These are phyloP conservation scores for Bufo bufo DNA, from an alignment of 2,113 vertebrate genomes.

Conservation along the genomic window DNA sequence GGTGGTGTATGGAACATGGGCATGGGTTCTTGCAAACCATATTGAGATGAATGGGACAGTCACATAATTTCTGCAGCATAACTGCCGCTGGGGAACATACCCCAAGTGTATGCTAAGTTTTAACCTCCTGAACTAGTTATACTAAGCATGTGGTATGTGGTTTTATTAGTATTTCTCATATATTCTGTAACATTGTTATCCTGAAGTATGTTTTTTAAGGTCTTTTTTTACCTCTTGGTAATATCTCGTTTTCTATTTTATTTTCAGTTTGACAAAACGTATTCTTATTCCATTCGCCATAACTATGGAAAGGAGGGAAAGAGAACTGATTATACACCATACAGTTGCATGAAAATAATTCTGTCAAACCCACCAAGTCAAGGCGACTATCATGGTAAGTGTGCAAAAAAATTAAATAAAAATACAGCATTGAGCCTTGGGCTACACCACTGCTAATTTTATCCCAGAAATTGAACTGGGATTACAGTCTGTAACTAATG, in stretches of 20 bases:
- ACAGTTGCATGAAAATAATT: slow-evolving; percentile 98
- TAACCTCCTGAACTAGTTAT: too few relatives aligned
- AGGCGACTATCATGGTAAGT: slow-evolving; percentile 96
- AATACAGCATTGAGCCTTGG: too few relatives aligned
- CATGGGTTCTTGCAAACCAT: background rate
- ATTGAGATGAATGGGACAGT: background rate
- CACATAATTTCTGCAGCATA: background rate
- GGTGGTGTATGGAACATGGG: background rate
- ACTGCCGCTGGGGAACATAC: too few relatives aligned
- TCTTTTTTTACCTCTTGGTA: background rate
- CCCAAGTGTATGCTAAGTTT: too few relatives aligned
- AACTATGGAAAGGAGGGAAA: slow-evolving; percentile 95
- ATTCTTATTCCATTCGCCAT: slow-evolving; percentile 94
- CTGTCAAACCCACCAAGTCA: slow-evolving; percentile 91
- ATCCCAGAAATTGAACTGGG: too few relatives aligned
- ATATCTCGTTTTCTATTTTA: background rate
- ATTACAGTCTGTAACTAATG: too few relatives aligned
- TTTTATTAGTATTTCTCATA: background rate
- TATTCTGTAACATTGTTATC: background rate
- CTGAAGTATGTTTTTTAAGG: background rate
- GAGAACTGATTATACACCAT: slow-evolving; percentile 95
- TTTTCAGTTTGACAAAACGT: slow-evolving; percentile 94
- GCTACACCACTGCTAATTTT: too few relatives aligned
- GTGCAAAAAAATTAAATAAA: background rate
- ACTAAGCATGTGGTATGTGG: too few relatives aligned